Evolutionary conservation across 2,888 invertebrate species (phyloP).

Genomic region (Laspeyria flexula): DNA sequence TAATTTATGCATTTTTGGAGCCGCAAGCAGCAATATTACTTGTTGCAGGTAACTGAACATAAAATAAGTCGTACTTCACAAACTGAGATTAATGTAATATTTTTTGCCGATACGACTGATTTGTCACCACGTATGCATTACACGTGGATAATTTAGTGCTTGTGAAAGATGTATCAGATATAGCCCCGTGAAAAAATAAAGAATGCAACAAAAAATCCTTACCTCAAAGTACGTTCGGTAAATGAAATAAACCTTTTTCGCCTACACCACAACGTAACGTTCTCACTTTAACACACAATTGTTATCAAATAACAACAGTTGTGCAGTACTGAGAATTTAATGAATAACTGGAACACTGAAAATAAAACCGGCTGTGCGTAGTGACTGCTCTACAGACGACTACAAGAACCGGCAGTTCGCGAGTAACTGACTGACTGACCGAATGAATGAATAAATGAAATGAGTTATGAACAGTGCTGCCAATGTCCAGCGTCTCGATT

Average conservation of each 20-base stretch:
- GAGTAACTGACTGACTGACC: slow-evolving; percentile 62
- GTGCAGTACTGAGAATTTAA: slow-evolving; percentile 45
- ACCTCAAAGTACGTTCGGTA: slow-evolving; percentile 73
- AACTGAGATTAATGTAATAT: background rate
- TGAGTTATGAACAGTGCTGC: background rate
- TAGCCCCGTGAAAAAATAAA: slow-evolving; percentile 45
- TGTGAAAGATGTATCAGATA: slow-evolving; percentile 45
- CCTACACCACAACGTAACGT: slow-evolving; percentile 59
- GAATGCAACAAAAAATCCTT: slow-evolving; percentile 56
- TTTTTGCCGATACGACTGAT: background rate
- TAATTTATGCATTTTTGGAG: background rate
- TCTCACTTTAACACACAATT: slow-evolving; percentile 71
- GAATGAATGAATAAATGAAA: background rate
- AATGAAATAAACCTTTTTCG: slow-evolving; percentile 62
- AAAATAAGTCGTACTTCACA: background rate
- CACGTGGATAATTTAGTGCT: slow-evolving; percentile 57
- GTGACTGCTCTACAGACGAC: slow-evolving; percentile 74
- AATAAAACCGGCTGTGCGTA: slow-evolving; percentile 70
- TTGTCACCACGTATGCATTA: slow-evolving; percentile 50
- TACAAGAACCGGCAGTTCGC: slow-evolving; percentile 70
- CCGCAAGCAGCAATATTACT: background rate
- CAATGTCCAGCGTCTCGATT: no score
- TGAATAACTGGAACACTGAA: slow-evolving; percentile 59
- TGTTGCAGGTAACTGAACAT: background rate
- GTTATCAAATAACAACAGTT: slow-evolving; percentile 56